Evolutionary conservation across 2,888 invertebrate species (phyloP).

Genomic region (Ophion ellenae): DNA sequence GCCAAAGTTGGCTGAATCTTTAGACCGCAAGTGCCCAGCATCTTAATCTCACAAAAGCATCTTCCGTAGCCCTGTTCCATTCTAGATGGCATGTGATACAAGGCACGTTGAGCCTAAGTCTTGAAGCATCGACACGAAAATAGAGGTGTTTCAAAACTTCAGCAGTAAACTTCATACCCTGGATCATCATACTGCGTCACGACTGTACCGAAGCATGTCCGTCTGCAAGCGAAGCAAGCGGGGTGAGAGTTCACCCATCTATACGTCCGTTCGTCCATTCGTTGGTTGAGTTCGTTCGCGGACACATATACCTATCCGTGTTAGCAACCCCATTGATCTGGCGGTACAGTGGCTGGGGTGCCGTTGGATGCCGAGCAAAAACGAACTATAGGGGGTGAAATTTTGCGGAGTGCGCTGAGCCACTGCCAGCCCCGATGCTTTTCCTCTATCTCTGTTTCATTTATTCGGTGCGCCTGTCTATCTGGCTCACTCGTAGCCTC

Average conservation of each 20-base stretch:
- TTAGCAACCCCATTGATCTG: constrained; percentile 84
- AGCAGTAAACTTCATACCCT: constrained; percentile 9
- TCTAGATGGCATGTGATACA: neutral
- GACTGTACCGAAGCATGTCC: constrained; percentile 52
- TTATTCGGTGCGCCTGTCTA: constrained; percentile 39
- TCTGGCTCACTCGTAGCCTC: constrained; percentile 54
- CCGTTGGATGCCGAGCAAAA: constrained; percentile 79
- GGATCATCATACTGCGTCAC: constrained; percentile 48
- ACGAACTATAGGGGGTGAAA: constrained; percentile 77
- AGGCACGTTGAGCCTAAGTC: neutral
- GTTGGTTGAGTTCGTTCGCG: constrained; percentile 59
- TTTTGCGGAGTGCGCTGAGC: constrained; percentile 80
- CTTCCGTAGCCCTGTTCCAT: neutral
- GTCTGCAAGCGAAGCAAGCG: constrained; percentile 67
- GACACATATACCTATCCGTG: constrained; percentile 81
- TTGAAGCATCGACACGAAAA: constrained; percentile 8
- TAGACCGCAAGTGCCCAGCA: too few relatives aligned
- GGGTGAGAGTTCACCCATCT: constrained; percentile 66
- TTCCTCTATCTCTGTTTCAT: constrained; percentile 56
- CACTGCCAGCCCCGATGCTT: constrained; percentile 66
- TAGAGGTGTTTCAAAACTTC: neutral
- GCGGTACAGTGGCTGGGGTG: constrained; percentile 72
- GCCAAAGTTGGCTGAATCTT: too few relatives aligned
- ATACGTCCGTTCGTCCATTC: constrained; percentile 53
- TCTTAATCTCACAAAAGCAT: neutral